Evolutionary conservation across 2,113 vertebrate genomes (phyloP), one percentile per base, ranked within the genome.

Genomic region (Promerops cafer): DNA sequence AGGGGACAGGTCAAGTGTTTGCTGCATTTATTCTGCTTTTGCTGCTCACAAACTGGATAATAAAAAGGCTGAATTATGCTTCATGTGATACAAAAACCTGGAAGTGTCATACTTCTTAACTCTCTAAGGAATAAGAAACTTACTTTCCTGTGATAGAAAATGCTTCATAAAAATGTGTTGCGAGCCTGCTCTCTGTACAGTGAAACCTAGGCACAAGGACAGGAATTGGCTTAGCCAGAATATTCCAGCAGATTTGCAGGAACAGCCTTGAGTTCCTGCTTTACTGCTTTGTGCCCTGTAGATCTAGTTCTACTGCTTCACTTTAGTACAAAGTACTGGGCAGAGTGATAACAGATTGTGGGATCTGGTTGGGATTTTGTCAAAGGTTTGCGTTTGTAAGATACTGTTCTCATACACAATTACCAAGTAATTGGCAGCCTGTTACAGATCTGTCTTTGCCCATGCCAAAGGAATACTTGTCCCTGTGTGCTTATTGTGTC

Each of bases 171-270:
- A 64, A 75, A 37, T 14, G 16, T 63, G 44, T 57, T 64, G 37
- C 27, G 19, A 57, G 23, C 23, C 27, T 81, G 28, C 49, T 59
- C 3, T 63, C n/a, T 24, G 4, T 63, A 45, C 23, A 37, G 40
- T 56, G 61, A 87, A 64, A 75, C 47, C 0, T 2, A 53, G 52
- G 40, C 11, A 22, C 0, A 0, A 45, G 57, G 31, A 78, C 33
- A 74, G 16, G n/a, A 59, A 40, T 21, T 84, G 63, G 2, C 30
- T 71, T 42, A n/a, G 22, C 39, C 53, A 49, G 66, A 37, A 40
- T 61, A 22, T 64, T 28, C 52, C 20, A 52, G 39, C 42, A 75
- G 35, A 54, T 56, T 31, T 23, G 5, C 26, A 52, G 74, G 17
- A 89, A 31, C 8, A 47, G 27, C 50, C 13, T 20, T 11, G 8